Evolutionary conservation across 2,113 vertebrate species (phyloP).

Genomic region (Tychaedon coryphoeus): DNA sequence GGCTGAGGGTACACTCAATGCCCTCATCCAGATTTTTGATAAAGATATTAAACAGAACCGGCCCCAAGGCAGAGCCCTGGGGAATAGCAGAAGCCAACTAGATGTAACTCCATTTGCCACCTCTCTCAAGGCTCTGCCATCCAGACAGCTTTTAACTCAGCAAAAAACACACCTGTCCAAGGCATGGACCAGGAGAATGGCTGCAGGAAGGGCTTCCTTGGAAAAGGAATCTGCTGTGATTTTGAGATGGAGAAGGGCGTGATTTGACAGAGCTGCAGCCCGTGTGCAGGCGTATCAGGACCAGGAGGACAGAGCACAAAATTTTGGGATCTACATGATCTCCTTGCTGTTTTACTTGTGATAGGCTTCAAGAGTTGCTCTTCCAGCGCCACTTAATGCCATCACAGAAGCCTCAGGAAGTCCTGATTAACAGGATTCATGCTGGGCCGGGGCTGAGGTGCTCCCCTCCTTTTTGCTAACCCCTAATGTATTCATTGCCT

Average conservation of each 20-base stretch:
- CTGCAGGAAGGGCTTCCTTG: not conserved
- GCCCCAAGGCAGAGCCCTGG: not conserved
- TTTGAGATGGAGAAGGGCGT: accelerated
- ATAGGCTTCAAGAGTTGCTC: not conserved
- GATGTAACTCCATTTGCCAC: not conserved
- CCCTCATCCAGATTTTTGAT: not conserved
- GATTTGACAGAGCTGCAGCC: not conserved
- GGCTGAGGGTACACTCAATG: not conserved
- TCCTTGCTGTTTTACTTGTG: not conserved
- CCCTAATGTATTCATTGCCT: conserved; percentile 87
- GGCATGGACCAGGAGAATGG: not conserved
- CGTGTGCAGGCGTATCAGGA: accelerated
- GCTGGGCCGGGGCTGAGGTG: not conserved
- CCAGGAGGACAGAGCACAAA: not conserved
- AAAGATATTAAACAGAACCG: not conserved
- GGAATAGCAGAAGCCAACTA: accelerated
- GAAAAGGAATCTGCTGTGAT: not conserved
- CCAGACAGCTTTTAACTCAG: not conserved
- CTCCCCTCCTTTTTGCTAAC: conserved; percentile 47
- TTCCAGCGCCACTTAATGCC: not conserved
- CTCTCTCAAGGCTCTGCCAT: not conserved
- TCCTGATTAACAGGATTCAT: conserved; percentile 16
- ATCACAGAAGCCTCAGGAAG: not conserved
- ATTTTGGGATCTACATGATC: not conserved
- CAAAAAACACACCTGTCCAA: not conserved